Base-by-base conservation (phyloP, 2,113 vertebrate species). In the Misgurnus anguillicaudatus region DNA sequence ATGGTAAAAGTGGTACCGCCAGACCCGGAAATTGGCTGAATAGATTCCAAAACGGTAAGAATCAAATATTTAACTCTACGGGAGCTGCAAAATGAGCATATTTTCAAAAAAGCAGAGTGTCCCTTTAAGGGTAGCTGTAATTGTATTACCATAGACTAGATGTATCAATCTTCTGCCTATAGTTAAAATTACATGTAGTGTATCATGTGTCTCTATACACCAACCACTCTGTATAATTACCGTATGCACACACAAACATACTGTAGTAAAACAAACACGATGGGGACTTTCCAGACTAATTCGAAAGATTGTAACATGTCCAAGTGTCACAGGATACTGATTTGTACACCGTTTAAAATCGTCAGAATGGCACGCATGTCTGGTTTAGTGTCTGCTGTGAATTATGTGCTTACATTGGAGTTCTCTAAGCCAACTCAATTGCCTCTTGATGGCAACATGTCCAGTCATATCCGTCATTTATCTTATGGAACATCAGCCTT, bases 251-350 rank as follows among this genome's bases (percentile, higher is more conserved):
- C n/a, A 11, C 69, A 58, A 6, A 57, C 53, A 58, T 17, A 58
- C 21, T 61, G 53, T 78, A 19, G 65, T 61, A n/a, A n/a, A n/a
- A n/a, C n/a, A n/a, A n/a, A n/a, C n/a, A n/a, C n/a, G 42, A 41
- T 11, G 39, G 76, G 68, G 83, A 80, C 62, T 89, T 93, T 90
- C 90, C 90, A 86, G 81, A 67, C 62, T 63, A 68, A 80, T 39
- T 65, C 64, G 45, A 13, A 39, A 71, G n/a, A 41, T 51, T 42
- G 11, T 7, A 61, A 68, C 81, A 78, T 86, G 84, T 86, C 80
- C 68, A 80, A 87, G 66, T 86, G 86, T 92, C 91, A 92, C 86
- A 90, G 86, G 88, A 92, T 85, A 87, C 75, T 45, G 75, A 89
- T 92, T 89, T 89, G 85, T 86, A 75, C 42, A 75, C 51, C 76